Conservation (phyloP, 2,888 invertebrate species). For the Drosophila vallismaia region DNA sequence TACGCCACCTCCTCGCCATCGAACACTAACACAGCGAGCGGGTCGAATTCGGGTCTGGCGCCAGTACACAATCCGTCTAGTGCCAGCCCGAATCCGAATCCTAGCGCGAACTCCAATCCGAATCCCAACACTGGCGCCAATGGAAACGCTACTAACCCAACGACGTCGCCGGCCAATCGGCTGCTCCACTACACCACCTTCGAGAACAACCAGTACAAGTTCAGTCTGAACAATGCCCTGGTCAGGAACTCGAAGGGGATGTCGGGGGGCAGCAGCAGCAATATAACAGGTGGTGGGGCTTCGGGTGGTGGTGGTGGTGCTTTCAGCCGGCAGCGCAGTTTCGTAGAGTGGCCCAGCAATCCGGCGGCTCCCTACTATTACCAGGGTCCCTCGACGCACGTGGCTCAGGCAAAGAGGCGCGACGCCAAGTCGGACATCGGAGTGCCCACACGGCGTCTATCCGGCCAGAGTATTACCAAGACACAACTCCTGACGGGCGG, state of each 20-base stretch:
- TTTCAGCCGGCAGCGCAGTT: slow-evolving; percentile 77
- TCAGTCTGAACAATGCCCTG: slow-evolving; percentile 83
- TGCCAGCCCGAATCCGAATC: slow-evolving; percentile 25
- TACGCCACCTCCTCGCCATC: slow-evolving; percentile 63
- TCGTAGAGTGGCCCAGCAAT: slow-evolving; percentile 81
- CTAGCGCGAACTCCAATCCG: slow-evolving; percentile 10
- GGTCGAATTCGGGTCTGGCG: slow-evolving; percentile 59
- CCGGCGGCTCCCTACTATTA: slow-evolving; percentile 82
- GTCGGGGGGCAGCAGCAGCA: slow-evolving; percentile 67
- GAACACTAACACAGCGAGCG: slow-evolving; percentile 65
- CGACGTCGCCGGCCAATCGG: slow-evolving; percentile 72
- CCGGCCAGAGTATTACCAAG: slow-evolving; percentile 79
- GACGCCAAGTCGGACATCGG: slow-evolving; percentile 84
- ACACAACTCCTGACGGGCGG: slow-evolving; percentile 80
- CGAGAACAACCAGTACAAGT: slow-evolving; percentile 84
- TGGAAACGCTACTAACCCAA: slow-evolving; percentile 43
- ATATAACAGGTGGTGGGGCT: slow-evolving; percentile 69
- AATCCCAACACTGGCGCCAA: slow-evolving; percentile 51
- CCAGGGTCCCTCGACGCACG: slow-evolving; percentile 72
- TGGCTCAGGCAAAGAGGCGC: slow-evolving; percentile 73
- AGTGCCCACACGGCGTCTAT: slow-evolving; percentile 81
- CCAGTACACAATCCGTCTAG: slow-evolving; percentile 75
- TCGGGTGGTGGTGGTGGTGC: slow-evolving; percentile 59
- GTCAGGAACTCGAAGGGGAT: slow-evolving; percentile 56
- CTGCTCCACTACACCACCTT: slow-evolving; percentile 84